Evolutionary conservation across 2,797 vertebrate species (phyloP).

Genomic region (Rhinatrema bivittatum): DNA sequence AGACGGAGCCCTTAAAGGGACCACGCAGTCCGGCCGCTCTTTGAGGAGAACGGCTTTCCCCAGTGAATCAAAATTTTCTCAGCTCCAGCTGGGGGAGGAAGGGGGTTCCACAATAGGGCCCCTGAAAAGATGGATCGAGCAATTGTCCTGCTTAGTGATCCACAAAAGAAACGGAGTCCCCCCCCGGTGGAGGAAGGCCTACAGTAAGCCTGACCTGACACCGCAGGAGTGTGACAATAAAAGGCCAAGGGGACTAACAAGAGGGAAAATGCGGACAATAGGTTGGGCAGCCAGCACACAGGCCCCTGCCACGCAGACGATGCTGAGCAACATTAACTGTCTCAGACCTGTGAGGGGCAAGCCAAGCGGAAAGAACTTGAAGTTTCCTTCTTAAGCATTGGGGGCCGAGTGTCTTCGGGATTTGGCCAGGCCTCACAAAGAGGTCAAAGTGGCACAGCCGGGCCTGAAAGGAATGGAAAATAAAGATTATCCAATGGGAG

Average conservation of each 20-base stretch:
- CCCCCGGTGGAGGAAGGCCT: conserved; percentile 57
- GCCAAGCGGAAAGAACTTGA: conserved; percentile 57
- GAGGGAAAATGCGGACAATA: conserved; percentile 62
- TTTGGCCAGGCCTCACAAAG: conserved; percentile 45
- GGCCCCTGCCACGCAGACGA: conserved; percentile 44
- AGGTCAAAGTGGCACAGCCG: conserved; percentile 43
- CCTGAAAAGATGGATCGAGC: conserved; percentile 75
- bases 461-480: conserved; percentile 30
- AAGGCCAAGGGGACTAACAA: conserved; percentile 72
- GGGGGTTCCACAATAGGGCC: conserved; percentile 69
- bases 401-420: conserved; percentile 48
- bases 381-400: conserved; percentile 56
- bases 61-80: conserved; percentile 72
- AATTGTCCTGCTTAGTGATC: conserved; percentile 87
- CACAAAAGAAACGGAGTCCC: conserved; percentile 63
- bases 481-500: conserved; percentile 31
- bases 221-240: conserved; percentile 58
- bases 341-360: conserved; percentile 62
- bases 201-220: conserved; percentile 68
- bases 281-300: conserved; percentile 42
- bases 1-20: conserved; percentile 55
- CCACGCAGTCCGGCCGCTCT: conserved; percentile 58
- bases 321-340: conserved; percentile 50
- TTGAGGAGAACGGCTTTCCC: conserved; percentile 61
- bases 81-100: too few relatives aligned